Base-by-base conservation (phyloP, 2,797 vertebrate species). In the Rhodeus uyekii region DNA sequence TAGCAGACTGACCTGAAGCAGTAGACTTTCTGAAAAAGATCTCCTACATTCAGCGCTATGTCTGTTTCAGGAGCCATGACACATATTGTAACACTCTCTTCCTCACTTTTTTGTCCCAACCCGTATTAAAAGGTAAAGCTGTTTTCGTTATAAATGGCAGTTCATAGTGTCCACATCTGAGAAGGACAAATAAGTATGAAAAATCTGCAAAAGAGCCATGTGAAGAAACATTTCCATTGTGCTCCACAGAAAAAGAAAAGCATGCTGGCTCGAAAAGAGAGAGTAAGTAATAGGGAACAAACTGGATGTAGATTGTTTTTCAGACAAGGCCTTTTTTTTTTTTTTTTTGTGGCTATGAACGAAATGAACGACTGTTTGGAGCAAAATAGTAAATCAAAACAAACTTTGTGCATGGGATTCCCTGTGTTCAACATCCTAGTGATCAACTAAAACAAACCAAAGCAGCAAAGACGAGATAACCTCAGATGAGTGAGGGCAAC, bases 391-490 rank as follows among this genome's bases (percentile, higher is more conserved):
- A 78, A 60, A 39, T 71, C 29, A 53, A 53, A n/a, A n/a, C 22
- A n/a, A 22, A 27, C 34, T 65, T 55, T 78, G 60, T 79, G 36
- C 12, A 29, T 27, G 53, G 80, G 72, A 82, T 64, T 86, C 83
- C 83, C 72, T 72, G 65, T 18, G 29, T 50, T 76, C 24, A 24
- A 32, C 63, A 72, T 58, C 53, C n/a, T 27, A 58, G 1, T 27
- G 60, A 84, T 84, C 80, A 72, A 80, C 63, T 64, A 64, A 36
- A 82, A 58, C 53, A 5, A 75, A 71, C 29, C 58, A 65, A 82
- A 82, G 53, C 53, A 76, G 67, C 24, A 83, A 79, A 65, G 18
- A 65, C 2, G 32, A 36, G 63, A 22, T 27, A 60, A 60, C 7
- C 13, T 1, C 24, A 58, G 4, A 27, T 27, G 24, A 58, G 4